Evolutionary conservation across 2,888 invertebrate species (phyloP).

Genomic region (Watsonalla cultraria): DNA sequence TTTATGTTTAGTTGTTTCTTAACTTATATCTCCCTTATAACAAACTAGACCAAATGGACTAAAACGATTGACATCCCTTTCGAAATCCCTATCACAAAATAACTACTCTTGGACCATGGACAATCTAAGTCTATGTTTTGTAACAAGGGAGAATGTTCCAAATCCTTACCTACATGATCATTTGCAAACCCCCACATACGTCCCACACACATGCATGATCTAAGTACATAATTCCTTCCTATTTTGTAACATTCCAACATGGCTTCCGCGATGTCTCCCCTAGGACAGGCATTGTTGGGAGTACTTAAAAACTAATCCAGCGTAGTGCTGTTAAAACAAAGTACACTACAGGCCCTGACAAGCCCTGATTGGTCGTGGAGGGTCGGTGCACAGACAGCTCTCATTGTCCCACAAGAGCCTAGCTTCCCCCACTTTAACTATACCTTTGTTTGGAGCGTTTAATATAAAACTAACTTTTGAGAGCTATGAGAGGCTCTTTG

Average conservation of each 20-base stretch:
- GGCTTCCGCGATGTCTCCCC: slow-evolving; percentile 42
- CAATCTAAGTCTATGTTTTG: no score
- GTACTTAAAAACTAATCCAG: slow-evolving; percentile 73
- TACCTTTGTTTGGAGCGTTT: slow-evolving; percentile 10
- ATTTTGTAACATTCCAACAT: slow-evolving; percentile 35
- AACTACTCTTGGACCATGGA: no score
- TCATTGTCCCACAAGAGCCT: slow-evolving; percentile 34
- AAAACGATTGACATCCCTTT: no score
- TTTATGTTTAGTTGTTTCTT: no score
- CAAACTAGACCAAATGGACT: no score
- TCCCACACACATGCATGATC: not conserved
- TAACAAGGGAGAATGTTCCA: no score
- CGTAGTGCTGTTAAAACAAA: slow-evolving; percentile 72
- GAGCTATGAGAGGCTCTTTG: not conserved
- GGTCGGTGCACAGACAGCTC: slow-evolving; percentile 37
- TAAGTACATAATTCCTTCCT: slow-evolving; percentile 6
- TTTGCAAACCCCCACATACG: no score
- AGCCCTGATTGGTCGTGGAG: slow-evolving; percentile 56
- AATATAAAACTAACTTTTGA: slow-evolving; percentile 18
- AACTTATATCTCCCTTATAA: no score
- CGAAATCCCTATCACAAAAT: no score
- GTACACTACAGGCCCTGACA: slow-evolving; percentile 51
- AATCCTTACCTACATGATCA: no score
- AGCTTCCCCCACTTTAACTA: slow-evolving; percentile 21
- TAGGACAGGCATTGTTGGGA: slow-evolving; percentile 51